phyloP scores from a whole-genome alignment of 2,888 invertebrate species.

The Mechanitis messenoides region DNA sequence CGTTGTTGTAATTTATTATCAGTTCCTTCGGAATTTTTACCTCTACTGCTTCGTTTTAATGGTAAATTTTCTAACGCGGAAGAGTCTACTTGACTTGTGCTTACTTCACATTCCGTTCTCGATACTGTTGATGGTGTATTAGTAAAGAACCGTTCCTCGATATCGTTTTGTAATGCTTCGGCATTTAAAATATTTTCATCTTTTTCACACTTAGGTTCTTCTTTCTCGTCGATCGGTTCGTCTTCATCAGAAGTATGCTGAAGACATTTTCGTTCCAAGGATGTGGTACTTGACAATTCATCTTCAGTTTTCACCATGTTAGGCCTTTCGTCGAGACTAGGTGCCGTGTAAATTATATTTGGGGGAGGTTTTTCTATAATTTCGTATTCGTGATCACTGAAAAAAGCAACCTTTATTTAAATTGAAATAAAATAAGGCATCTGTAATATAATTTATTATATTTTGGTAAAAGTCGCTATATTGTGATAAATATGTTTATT shows the following conservation, averaged over 20 bases:
- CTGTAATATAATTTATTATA: slow-evolving; percentile 3
- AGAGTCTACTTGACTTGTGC: slow-evolving; percentile 82
- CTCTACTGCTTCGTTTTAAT: slow-evolving; percentile 74
- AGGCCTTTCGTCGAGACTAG: slow-evolving; percentile 57
- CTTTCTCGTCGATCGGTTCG: slow-evolving; percentile 56
- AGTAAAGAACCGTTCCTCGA: slow-evolving; percentile 79
- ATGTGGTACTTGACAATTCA: slow-evolving; percentile 71
- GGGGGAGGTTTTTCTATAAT: slow-evolving; percentile 84
- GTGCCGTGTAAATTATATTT: slow-evolving; percentile 58
- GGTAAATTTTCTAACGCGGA: slow-evolving; percentile 80
- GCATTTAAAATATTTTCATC: slow-evolving; percentile 55
- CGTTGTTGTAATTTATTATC: slow-evolving; percentile 80
- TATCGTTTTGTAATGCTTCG: slow-evolving; percentile 78
- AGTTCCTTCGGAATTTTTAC: slow-evolving; percentile 69
- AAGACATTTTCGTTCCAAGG: slow-evolving; percentile 66
- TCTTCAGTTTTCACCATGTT: slow-evolving; percentile 63
- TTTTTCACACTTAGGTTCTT: slow-evolving; percentile 43
- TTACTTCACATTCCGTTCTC: slow-evolving; percentile 79
- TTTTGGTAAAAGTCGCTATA: slow-evolving; percentile 16
- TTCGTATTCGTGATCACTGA: slow-evolving; percentile 95
- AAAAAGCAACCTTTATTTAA: slow-evolving; percentile 41
- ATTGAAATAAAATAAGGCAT: slow-evolving; percentile 1
- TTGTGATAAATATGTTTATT: slow-evolving; percentile 28
- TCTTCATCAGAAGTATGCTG: slow-evolving; percentile 72
- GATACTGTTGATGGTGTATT: slow-evolving; percentile 78